Percentiles rank a stretch among this genome's conserved stretches.
Evolutionary conservation across 2,113 vertebrate species (phyloP).

Genomic region (Poeciliopsis occidentalis): DNA sequence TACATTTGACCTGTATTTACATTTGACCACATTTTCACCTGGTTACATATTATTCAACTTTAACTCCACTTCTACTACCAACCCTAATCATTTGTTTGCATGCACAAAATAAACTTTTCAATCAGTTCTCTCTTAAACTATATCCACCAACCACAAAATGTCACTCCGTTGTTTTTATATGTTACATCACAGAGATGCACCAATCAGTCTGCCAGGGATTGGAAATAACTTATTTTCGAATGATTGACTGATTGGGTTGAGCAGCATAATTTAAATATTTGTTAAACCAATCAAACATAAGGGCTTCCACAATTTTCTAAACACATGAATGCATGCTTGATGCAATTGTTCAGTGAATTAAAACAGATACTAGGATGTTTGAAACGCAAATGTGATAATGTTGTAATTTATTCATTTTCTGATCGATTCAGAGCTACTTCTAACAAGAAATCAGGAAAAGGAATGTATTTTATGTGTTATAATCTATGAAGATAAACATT

Average conservation of each 20-base stretch:
- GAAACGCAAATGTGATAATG: not conserved
- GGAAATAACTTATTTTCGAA: not conserved
- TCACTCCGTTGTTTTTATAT: not conserved
- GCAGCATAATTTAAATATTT: too few relatives aligned
- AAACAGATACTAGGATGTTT: not conserved
- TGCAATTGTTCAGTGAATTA: not conserved
- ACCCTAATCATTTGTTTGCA: too few relatives aligned
- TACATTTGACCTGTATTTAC: too few relatives aligned
- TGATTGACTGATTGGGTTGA: too few relatives aligned
- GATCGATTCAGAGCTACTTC: not conserved
- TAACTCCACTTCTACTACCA: too few relatives aligned
- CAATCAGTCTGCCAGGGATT: not conserved
- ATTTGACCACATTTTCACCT: too few relatives aligned
- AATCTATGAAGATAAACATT: too few relatives aligned
- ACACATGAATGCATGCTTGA: not conserved
- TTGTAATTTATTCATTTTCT: not conserved
- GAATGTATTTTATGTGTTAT: not conserved
- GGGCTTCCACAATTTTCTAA: not conserved
- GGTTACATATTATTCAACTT: too few relatives aligned
- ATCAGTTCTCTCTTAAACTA: not conserved
- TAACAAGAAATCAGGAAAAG: not conserved
- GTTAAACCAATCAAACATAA: too few relatives aligned
- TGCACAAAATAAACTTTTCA: too few relatives aligned
- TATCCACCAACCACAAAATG: too few relatives aligned
- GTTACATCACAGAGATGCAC: not conserved